Evolutionary conservation across 1,140 invertebrate genomes (phyloP).

Genomic region (Procambarus clarkii): DNA sequence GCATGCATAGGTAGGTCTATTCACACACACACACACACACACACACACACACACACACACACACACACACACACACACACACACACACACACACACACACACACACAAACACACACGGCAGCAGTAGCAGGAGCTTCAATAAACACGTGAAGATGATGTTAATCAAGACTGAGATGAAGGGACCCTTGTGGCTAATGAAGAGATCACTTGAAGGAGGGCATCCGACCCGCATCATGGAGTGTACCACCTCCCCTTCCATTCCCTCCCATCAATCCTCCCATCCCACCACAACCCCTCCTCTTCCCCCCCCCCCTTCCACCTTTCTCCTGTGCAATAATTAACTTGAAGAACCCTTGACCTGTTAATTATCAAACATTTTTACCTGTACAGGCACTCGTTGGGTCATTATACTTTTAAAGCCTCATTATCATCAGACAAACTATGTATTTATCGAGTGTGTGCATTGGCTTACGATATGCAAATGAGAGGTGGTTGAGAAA

Average conservation of each 20-base stretch:
- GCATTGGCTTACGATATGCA: slow-evolving; percentile 2
- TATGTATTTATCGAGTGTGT: slow-evolving; percentile 32
- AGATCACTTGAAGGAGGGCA: not conserved
- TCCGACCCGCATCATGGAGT: no score
- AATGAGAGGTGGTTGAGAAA: not conserved
- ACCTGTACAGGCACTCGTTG: slow-evolving; percentile 24
- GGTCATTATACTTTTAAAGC: slow-evolving; percentile 21
- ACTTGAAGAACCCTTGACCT: slow-evolving; percentile 42
- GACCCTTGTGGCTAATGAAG: slow-evolving; percentile 47
- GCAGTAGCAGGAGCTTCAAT: not conserved
- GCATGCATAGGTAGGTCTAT: not conserved
- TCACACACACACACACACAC: not conserved
- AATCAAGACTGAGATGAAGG: slow-evolving; percentile 48
- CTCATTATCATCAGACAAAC: slow-evolving; percentile 51
- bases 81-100: not conserved
- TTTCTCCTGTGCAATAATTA: slow-evolving; percentile 51
- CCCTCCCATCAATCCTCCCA: not conserved
- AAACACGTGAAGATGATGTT: slow-evolving; percentile 27
- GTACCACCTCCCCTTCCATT: not conserved
- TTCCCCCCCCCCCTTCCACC: slow-evolving; percentile 1
- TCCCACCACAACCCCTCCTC: not conserved
- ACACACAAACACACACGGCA: not conserved
- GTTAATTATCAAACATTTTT: slow-evolving; percentile 64
- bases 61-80: not conserved
- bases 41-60: not conserved